Evolutionary conservation across 2,113 vertebrate species (phyloP).

Genomic region (Delphinus delphis): DNA sequence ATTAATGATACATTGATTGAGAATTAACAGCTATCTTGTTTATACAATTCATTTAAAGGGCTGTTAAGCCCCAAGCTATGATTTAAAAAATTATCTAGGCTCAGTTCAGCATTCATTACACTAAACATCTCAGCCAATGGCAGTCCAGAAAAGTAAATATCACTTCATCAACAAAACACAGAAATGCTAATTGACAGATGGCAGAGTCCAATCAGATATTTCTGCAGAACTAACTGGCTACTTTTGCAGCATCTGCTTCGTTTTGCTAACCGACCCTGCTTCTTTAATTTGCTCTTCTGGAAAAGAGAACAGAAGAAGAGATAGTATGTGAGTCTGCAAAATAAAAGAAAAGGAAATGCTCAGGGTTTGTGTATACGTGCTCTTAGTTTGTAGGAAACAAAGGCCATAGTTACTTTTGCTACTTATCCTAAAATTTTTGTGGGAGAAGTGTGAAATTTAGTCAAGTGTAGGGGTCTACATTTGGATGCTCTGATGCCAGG

Average conservation of each 20-base stretch:
- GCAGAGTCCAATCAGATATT: constrained; percentile 67
- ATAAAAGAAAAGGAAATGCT: not conserved
- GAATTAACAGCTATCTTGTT: constrained; percentile 76
- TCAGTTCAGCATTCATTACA: constrained; percentile 76
- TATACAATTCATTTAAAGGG: constrained; percentile 71
- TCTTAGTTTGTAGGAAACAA: constrained; percentile 11
- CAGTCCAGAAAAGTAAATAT: constrained; percentile 65
- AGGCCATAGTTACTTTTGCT: not conserved
- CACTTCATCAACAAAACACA: constrained; percentile 59
- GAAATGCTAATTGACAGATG: constrained; percentile 70
- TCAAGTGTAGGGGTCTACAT: not conserved
- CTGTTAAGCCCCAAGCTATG: constrained; percentile 74
- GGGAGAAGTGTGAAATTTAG: not conserved
- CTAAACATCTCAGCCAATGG: constrained; percentile 65
- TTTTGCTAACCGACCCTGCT: constrained; percentile 49
- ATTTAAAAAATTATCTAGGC: constrained; percentile 72
- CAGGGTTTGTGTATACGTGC: not conserved
- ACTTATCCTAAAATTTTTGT: not conserved
- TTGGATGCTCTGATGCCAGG: not conserved
- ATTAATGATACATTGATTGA: constrained; percentile 73
- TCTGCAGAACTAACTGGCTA: constrained; percentile 31
- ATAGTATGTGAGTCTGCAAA: not conserved
- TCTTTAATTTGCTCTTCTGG: constrained; percentile 43
- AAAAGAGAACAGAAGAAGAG: constrained; percentile 1
- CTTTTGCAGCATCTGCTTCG: constrained; percentile 65